Conservation (phyloP, 2,888 invertebrate species). For the Autographa pulchrina region DNA sequence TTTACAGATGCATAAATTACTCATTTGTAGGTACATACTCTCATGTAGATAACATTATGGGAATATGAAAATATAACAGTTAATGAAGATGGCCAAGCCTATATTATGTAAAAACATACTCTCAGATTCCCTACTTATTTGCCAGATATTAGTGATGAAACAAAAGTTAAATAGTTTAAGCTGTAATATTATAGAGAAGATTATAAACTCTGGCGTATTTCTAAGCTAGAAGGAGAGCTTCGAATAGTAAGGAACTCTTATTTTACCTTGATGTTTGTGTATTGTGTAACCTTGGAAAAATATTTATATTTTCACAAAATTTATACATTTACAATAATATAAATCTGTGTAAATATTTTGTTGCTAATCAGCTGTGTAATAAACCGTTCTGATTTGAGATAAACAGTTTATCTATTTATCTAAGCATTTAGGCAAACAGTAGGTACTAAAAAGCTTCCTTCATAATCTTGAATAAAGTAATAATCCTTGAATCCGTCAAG, state of each 20-base stretch:
- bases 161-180: no score
- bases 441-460: neutral
- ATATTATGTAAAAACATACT: neutral
- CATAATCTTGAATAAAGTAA: neutral
- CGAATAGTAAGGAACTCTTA: no score
- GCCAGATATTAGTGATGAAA: no score
- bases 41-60: neutral
- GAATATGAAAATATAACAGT: neutral
- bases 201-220: no score
- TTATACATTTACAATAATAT: no score
- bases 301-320: no score
- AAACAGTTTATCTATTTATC: neutral
- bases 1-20: neutral
- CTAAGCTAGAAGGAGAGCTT: no score
- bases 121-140: neutral
- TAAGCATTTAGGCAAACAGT: neutral
- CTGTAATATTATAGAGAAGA: no score
- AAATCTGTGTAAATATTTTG: no score
- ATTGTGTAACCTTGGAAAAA: no score
- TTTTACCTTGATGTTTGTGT: no score
- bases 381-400: neutral
- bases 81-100: neutral
- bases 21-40: neutral
- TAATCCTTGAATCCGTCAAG: constrained; percentile 17
- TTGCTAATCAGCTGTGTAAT: neutral